Base-by-base conservation (phyloP, 2,888 invertebrate genomes). In the Ectemnius continuus region DNA sequence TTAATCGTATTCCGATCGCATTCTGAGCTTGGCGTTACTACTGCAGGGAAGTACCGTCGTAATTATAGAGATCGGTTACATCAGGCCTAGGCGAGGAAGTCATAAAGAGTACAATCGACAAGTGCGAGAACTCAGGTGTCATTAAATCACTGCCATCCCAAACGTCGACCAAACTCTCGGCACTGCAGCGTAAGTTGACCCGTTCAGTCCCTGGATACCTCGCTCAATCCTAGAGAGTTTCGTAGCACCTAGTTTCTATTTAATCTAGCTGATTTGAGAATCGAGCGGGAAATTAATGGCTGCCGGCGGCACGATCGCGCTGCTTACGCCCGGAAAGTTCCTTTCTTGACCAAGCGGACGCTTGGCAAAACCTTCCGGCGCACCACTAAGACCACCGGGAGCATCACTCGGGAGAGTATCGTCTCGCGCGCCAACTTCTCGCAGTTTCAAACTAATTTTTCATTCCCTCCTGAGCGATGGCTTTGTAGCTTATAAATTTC, bases 41-140 rank as follows among this genome's bases (percentile, higher is more conserved):
- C 61, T 64, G 64, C 58, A 57, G 62, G 64, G 68, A 67, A 75
- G 75, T 73, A 80, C 68, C 47, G 60, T 60, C 62, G 63, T 70
- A 74, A 83, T 82, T 78, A 74, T 81, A 83, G 81, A 75, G 67
- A 48, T 67, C 59, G 67, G 69, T 79, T 73, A 79, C 36, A 82
- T 84, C 82, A 82, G 36, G 36, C 36, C 8, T 11, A 36, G 36
- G 1, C 8, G 36, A 36, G 11, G 36, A 82, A 75, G 81, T 84
- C 73, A 73, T 82, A 84, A 83, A 84, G 79, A 84, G 82, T 45
- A 36, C 1, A 74, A 57, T 70, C 72, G 75, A 76, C 67, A 71
- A 73, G 73, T 73, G 68, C 67, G 11, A 64, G 61, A 60, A 56
- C 66, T 67, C 69, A 69, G 8, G 66, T 58, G 48, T 73, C 75